Evolutionary conservation across 1,140 invertebrate genomes (phyloP), one percentile per base, ranked within the genome.

Genomic region (Polypedilum vanderplanki): DNA sequence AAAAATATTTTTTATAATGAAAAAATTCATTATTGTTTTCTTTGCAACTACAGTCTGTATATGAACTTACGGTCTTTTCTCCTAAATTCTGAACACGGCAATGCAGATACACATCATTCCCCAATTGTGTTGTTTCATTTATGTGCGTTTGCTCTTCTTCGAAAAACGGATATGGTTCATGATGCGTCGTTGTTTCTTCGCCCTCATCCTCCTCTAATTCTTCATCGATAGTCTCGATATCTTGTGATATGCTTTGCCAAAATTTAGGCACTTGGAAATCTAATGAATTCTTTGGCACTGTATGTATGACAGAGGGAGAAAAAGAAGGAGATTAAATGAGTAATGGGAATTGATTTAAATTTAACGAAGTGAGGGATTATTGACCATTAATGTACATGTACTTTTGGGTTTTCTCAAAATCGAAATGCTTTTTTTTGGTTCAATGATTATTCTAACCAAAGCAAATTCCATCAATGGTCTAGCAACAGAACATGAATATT

Each of bases 61-160:
- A 15, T 57, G 46, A 57, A 15, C 86, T 87, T 80, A 90, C 89
- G 78, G 89, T 91, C 84, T 90, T 90, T 76, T 90, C 90, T 22
- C 88, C 87, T 40, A 92, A 85, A 78, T 90, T 87, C 78, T 90
- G 89, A 8, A 92, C 88, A 77, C 87, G 84, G 79, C 90, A 92
- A 77, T 91, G 89, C 74, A 92, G 81, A 78, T 88, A 86, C 0
- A 89, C 88, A 40, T 86, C 85, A 22, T 85, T 86, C 0, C 89
- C 89, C 3, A 91, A 81, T 78, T 90, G 89, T 0, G 88, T 87
- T 2, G 89, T 90, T 77, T 90, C 86, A 79, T 90, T 90, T 67
- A 86, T 85, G 17, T 84, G 84, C 1, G 84, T 84, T n/a, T 84
- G 80, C 40, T 85, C 84, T 77, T 88, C 87, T 77, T 88, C 88